phyloP scores from a whole-genome alignment of 2,797 vertebrate genomes.

The Pristis pectinata region DNA sequence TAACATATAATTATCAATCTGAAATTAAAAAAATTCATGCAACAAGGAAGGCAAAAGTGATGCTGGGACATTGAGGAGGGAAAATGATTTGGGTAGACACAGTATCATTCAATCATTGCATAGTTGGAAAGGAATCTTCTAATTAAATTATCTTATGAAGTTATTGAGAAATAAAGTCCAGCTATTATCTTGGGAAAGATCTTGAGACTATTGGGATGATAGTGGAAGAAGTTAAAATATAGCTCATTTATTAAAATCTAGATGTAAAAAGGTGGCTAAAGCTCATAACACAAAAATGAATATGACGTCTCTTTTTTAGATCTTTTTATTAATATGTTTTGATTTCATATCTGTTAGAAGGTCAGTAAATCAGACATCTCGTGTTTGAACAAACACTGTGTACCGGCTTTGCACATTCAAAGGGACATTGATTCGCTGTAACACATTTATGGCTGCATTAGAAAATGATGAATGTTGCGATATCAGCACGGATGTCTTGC shows the following conservation, averaged over 20 bases:
- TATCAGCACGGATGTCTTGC: constrained; percentile 38
- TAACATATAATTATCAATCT: not conserved
- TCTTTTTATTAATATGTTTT: not conserved
- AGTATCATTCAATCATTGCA: not conserved
- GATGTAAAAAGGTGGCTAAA: not conserved
- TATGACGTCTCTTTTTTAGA: not conserved
- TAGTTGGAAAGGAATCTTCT: not conserved
- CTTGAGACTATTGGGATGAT: not conserved
- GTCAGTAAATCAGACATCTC: not conserved
- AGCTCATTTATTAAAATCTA: not conserved
- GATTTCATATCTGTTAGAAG: not conserved
- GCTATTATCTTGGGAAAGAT: not conserved
- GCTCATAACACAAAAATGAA: not conserved
- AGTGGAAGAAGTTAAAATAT: not conserved
- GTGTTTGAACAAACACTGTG: not conserved
- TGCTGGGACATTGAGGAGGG: not conserved
- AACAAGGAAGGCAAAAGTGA: not conserved
- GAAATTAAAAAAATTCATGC: not conserved
- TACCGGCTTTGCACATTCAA: not conserved
- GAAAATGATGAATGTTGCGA: constrained; percentile 1
- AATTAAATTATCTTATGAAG: not conserved
- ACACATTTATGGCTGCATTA: not conserved
- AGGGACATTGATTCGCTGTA: not conserved
- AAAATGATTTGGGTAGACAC: not conserved
- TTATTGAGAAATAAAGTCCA: not conserved